Evolutionary conservation across 2,113 vertebrate genomes (phyloP).

Genomic region (Capreolus pygargus): DNA sequence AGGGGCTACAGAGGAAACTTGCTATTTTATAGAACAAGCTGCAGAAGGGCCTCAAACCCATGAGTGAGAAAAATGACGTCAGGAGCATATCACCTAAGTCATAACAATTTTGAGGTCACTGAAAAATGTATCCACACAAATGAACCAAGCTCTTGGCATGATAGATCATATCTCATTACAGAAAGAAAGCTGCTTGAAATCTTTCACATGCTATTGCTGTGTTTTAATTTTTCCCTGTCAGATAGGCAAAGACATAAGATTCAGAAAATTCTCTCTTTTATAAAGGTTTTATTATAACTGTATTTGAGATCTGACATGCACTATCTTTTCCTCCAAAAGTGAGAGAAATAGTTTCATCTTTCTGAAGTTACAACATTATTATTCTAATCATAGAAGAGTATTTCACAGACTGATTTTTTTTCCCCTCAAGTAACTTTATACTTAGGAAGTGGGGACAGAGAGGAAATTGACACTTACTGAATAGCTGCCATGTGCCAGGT

Average conservation of each 20-base stretch:
- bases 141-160: background rate
- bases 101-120: background rate
- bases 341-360: slow-evolving; percentile 29
- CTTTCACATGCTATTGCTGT: background rate
- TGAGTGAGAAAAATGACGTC: background rate
- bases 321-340: slow-evolving; percentile 17
- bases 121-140: background rate
- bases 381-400: background rate
- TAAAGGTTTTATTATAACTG: background rate
- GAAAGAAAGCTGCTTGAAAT: background rate
- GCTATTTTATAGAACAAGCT: background rate
- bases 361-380: slow-evolving; percentile 21
- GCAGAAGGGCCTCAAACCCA: background rate
- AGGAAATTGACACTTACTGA: background rate
- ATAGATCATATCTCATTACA: background rate
- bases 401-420: background rate
- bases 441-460: background rate
- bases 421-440: background rate
- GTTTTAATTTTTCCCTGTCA: background rate
- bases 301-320: slow-evolving; percentile 14
- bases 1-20: background rate
- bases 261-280: background rate
- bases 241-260: background rate
- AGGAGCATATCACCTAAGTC: background rate
- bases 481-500: background rate